Evolutionary conservation across 2,888 invertebrate genomes (phyloP).

Genomic region (Crepidodera aurea): DNA sequence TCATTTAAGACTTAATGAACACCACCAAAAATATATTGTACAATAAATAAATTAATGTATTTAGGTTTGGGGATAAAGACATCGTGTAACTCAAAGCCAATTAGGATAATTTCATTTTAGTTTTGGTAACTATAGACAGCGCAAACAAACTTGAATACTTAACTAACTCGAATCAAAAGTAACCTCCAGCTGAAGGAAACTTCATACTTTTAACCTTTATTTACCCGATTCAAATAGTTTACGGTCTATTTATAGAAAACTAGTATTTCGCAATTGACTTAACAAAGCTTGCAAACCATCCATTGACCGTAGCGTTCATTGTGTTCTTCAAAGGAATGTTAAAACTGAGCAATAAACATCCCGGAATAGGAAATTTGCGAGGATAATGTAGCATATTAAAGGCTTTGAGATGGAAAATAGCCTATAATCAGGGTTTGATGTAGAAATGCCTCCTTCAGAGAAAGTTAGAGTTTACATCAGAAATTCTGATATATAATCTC

Average conservation of each 20-base stretch:
- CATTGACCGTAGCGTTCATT: slow-evolving; percentile 4
- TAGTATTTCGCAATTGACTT: slow-evolving; percentile 1
- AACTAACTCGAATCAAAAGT: no score
- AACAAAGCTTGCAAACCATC: slow-evolving; percentile 1
- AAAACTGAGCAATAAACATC: slow-evolving; percentile 9
- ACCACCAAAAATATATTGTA: no score
- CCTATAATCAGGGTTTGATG: slow-evolving; percentile 4
- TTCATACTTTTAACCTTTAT: no score
- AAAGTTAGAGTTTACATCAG: not conserved
- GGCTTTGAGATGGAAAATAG: slow-evolving; percentile 6
- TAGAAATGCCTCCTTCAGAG: not conserved
- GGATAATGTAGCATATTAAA: slow-evolving; percentile 1
- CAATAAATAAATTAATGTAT: no score
- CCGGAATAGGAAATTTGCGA: not conserved
- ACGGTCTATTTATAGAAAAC: slow-evolving; percentile 4
- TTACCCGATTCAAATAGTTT: no score
- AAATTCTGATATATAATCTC: not conserved
- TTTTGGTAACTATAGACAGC: no score
- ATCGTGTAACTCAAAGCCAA: no score
- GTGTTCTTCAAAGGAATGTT: slow-evolving; percentile 7
- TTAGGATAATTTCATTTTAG: no score
- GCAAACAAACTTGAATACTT: no score
- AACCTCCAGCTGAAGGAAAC: no score
- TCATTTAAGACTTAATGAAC: no score
- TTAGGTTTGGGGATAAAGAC: no score